Conservation (phyloP, 2,888 invertebrate species). For the Criorhina ranunculi region DNA sequence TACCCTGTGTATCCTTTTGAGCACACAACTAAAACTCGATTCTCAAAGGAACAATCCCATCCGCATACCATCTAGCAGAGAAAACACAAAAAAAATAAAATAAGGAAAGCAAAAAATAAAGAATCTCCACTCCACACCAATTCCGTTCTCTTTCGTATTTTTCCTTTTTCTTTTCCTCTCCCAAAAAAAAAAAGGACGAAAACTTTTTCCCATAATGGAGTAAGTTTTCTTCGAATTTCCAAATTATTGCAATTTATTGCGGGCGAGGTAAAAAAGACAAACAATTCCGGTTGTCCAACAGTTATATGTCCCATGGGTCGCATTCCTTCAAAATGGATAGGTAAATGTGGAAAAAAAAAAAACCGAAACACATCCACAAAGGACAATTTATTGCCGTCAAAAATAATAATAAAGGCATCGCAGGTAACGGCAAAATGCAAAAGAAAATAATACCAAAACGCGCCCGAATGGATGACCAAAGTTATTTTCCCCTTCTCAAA, state of each 20-base stretch:
- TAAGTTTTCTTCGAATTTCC: slow-evolving; percentile 60
- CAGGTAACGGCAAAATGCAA: slow-evolving; percentile 15
- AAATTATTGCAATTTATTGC: slow-evolving; percentile 70
- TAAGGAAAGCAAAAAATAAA: slow-evolving; percentile 12
- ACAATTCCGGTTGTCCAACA: slow-evolving; percentile 70
- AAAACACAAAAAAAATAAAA: slow-evolving; percentile 8
- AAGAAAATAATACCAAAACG: slow-evolving; percentile 14
- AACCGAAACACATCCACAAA: slow-evolving; percentile 45
- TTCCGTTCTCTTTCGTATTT: neutral
- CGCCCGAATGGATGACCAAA: slow-evolving; percentile 20
- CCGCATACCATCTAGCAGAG: slow-evolving; percentile 7
- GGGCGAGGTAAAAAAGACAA: slow-evolving; percentile 70
- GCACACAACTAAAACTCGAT: slow-evolving; percentile 39
- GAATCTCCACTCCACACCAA: too few species aligned
- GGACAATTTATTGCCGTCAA: slow-evolving; percentile 69
- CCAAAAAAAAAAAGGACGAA: neutral
- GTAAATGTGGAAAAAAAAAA: slow-evolving; percentile 35
- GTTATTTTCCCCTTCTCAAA: slow-evolving; percentile 17
- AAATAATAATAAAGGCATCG: slow-evolving; percentile 60
- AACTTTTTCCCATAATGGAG: slow-evolving; percentile 51
- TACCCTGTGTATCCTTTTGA: slow-evolving; percentile 4
- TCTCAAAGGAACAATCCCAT: slow-evolving; percentile 54
- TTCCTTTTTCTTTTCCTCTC: slow-evolving; percentile 2
- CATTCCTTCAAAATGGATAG: slow-evolving; percentile 54
- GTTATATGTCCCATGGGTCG: slow-evolving; percentile 72